Conservation (phyloP, 2,797 vertebrate species). For the Potorous gilbertii region DNA sequence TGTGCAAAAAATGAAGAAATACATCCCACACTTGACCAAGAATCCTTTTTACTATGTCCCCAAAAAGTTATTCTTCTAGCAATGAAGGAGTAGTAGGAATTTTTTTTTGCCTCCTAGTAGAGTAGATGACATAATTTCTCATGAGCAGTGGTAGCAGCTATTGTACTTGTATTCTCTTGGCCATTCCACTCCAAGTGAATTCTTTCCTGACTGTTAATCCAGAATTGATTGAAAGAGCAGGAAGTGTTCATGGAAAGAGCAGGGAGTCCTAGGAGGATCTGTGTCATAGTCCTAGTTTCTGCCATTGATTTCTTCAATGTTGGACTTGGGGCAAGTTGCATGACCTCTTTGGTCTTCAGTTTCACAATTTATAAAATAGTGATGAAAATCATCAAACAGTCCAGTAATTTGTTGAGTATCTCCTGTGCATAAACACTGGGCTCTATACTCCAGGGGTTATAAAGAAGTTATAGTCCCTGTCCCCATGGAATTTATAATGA, state of each 20-base stretch:
- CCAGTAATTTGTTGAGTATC: not conserved
- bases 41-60: not conserved
- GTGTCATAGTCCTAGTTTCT: not conserved
- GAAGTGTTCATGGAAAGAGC: too few relatives aligned
- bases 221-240: not conserved
- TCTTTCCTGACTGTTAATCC: not conserved
- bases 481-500: not conserved
- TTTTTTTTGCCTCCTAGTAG: not conserved
- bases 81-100: not conserved
- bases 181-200: not conserved
- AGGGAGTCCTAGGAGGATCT: not conserved
- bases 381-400: not conserved
- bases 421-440: not conserved
- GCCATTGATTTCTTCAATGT: not conserved
- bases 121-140: not conserved
- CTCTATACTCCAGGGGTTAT: not conserved
- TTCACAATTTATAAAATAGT: not conserved
- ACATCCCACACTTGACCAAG: not conserved
- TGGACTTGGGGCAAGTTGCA: not conserved
- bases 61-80: not conserved
- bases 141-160: not conserved
- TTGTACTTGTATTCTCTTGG: not conserved
- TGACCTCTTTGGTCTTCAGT: not conserved
- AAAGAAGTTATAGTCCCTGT: not conserved
- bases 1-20: not conserved